phyloP scores from a whole-genome alignment of 1,140 invertebrate genomes.

The Pseudomyrmex dendroicus region DNA sequence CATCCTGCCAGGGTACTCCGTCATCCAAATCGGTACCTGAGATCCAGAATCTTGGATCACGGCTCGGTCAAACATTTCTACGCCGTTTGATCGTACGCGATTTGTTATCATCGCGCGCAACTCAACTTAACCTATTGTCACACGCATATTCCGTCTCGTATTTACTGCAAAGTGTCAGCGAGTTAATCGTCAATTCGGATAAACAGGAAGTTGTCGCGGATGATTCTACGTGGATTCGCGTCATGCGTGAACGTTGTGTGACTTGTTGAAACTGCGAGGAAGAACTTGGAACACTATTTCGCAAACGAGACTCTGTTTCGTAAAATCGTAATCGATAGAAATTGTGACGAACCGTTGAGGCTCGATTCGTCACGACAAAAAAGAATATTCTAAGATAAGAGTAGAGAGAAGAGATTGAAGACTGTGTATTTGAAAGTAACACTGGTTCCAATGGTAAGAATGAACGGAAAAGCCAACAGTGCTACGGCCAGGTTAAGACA shows the following conservation, averaged over 20 bases:
- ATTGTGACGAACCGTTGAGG: no score
- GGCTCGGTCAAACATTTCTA: background rate
- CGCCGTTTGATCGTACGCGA: background rate
- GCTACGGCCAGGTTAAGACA: slow-evolving; percentile 96
- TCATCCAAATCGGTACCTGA: background rate
- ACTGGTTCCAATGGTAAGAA: slow-evolving; percentile 71
- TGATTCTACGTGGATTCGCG: background rate
- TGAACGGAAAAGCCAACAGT: slow-evolving; percentile 86
- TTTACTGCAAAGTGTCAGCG: background rate
- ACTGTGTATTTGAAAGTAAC: background rate
- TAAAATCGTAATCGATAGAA: background rate
- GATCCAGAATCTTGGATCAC: background rate
- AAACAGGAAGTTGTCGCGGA: background rate
- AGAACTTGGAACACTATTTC: background rate
- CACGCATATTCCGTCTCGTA: background rate
- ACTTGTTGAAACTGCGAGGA: background rate
- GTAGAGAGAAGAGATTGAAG: background rate
- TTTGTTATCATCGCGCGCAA: background rate
- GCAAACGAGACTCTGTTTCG: background rate
- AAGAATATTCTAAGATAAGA: no score
- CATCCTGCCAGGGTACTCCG: background rate
- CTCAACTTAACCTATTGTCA: background rate
- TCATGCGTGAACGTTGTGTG: background rate
- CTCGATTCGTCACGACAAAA: no score
- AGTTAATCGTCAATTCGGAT: background rate